Conservation (phyloP, 2,797 vertebrate genomes). For the Characodon lateralis region DNA sequence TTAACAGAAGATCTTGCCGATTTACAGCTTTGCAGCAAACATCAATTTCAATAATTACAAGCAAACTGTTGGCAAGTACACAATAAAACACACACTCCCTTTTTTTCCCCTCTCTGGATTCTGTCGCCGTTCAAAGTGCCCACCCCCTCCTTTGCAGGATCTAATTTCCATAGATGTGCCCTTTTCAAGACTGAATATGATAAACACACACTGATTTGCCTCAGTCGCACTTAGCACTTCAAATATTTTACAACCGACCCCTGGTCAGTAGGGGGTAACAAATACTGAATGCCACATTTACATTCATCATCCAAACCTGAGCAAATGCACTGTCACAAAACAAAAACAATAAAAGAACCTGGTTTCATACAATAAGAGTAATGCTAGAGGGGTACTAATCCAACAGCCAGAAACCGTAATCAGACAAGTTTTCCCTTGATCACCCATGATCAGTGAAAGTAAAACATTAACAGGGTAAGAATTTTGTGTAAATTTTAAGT, state of each 20-base stretch:
- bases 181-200: constrained; percentile 76
- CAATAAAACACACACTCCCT: constrained; percentile 44
- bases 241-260: constrained; percentile 53
- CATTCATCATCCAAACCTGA: constrained; percentile 51
- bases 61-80: constrained; percentile 76
- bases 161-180: constrained; percentile 69
- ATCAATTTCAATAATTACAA: constrained; percentile 84
- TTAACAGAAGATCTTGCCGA: constrained; percentile 78
- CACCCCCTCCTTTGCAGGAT: constrained; percentile 44
- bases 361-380: constrained; percentile 5
- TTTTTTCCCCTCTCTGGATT: not conserved
- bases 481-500: not conserved
- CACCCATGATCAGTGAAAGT: not conserved
- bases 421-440: not conserved
- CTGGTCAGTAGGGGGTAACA: constrained; percentile 56
- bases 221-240: constrained; percentile 65
- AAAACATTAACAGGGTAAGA: not conserved
- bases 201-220: constrained; percentile 64
- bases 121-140: constrained; percentile 35
- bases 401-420: not conserved
- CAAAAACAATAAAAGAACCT: constrained; percentile 31
- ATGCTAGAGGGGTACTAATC: not conserved
- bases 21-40: constrained; percentile 79
- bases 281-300: constrained; percentile 70
- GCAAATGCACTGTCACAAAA: constrained; percentile 47